phyloP scores from a whole-genome alignment of 2,113 vertebrate genomes.

The Gopherus flavomarginatus region DNA sequence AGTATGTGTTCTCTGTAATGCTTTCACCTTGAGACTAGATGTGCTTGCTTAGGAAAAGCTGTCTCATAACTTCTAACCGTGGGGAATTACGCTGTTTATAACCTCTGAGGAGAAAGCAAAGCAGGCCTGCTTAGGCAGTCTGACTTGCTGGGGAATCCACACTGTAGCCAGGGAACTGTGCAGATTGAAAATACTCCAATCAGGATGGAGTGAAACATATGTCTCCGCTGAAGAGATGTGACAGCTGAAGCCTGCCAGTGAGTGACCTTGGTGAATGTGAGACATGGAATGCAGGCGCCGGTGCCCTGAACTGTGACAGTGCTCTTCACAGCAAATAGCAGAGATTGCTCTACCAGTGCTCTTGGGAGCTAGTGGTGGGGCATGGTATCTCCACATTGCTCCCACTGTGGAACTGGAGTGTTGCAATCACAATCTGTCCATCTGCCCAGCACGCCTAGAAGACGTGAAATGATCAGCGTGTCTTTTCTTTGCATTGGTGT shows the following conservation, averaged over 20 bases:
- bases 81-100: not conserved
- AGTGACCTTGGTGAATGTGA: not conserved
- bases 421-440: rapidly evolving
- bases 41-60: too few species aligned
- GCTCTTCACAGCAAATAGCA: not conserved
- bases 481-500: rapidly evolving
- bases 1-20: too few species aligned
- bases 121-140: not conserved
- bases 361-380: not conserved
- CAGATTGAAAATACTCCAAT: not conserved
- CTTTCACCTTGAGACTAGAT: too few species aligned
- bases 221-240: not conserved
- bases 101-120: too few species aligned
- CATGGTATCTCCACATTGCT: not conserved
- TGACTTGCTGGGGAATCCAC: not conserved
- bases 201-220: not conserved
- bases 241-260: not conserved
- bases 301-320: not conserved
- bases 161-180: not conserved
- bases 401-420: not conserved
- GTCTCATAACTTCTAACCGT: not conserved
- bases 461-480: not conserved
- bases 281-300: not conserved
- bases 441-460: rapidly evolving
- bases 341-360: not conserved